Percentiles rank a stretch among this genome's conserved stretches.
Conservation (phyloP, 2,888 invertebrate species). For the Morpho deidamia region DNA sequence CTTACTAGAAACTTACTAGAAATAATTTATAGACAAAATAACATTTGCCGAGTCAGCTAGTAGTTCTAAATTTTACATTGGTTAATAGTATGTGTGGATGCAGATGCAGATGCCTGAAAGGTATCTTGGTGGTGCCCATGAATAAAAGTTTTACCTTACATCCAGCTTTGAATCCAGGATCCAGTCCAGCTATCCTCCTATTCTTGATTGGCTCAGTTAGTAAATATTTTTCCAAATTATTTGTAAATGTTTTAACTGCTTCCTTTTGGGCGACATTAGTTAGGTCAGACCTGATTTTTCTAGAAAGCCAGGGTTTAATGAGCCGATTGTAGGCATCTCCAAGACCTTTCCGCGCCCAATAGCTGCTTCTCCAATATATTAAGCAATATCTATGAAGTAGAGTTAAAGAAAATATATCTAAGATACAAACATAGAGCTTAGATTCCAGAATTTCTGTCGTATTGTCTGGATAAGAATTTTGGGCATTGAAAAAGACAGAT, state of each 20-base stretch:
- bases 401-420: background rate
- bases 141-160: conserved; percentile 81
- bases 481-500: too few relatives aligned
- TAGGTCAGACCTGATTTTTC: conserved; percentile 85
- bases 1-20: too few relatives aligned
- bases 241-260: conserved; percentile 90
- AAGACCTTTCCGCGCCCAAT: conserved; percentile 62
- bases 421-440: too few relatives aligned
- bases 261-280: conserved; percentile 88
- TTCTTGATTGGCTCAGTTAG: conserved; percentile 89
- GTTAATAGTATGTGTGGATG: too few relatives aligned
- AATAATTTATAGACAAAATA: too few relatives aligned
- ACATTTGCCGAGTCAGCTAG: too few relatives aligned
- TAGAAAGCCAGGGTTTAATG: conserved; percentile 80
- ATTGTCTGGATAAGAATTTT: too few relatives aligned
- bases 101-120: too few relatives aligned
- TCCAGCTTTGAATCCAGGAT: conserved; percentile 93
- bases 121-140: too few relatives aligned
- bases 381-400: conserved; percentile 49
- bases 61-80: too few relatives aligned
- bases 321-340: conserved; percentile 63
- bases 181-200: conserved; percentile 88
- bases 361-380: conserved; percentile 53
- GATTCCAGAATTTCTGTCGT: too few relatives aligned
- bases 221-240: conserved; percentile 90